Evolutionary conservation across 1,140 invertebrate species (phyloP).

Genomic region (Amyelois transitella): DNA sequence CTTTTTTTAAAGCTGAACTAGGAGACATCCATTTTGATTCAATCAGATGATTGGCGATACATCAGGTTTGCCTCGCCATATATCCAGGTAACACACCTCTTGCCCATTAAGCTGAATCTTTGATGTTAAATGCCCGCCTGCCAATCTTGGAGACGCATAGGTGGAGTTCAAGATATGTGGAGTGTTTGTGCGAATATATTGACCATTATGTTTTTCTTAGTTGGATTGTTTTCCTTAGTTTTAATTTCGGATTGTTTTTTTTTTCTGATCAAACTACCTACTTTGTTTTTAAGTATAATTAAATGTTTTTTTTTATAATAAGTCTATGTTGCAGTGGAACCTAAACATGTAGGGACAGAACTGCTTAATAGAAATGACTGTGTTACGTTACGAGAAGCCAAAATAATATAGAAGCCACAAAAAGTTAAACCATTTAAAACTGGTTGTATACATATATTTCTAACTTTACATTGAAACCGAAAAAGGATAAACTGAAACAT

Average conservation of each 20-base stretch:
- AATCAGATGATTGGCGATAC: constrained; percentile 41
- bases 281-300: not conserved
- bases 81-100: constrained; percentile 39
- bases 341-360: too few species aligned
- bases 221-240: not conserved
- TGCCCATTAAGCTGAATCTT: constrained; percentile 43
- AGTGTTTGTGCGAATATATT: not conserved
- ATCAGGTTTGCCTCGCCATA: constrained; percentile 36
- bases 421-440: too few species aligned
- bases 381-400: too few species aligned
- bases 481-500: constrained; percentile 39
- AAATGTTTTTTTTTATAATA: not conserved
- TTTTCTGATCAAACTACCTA: not conserved
- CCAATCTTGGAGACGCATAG: constrained; percentile 1
- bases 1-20: constrained; percentile 4
- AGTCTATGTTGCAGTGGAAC: too few species aligned
- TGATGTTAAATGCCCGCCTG: constrained; percentile 22
- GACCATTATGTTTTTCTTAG: not conserved
- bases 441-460: too few species aligned
- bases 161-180: not conserved
- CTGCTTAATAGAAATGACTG: too few species aligned
- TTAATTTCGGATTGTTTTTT: not conserved
- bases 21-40: constrained; percentile 4
- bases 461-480: constrained; percentile 15
- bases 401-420: not conserved